phyloP scores from a whole-genome alignment of 2,797 vertebrate genomes.

The Acanthopagrus latus region DNA sequence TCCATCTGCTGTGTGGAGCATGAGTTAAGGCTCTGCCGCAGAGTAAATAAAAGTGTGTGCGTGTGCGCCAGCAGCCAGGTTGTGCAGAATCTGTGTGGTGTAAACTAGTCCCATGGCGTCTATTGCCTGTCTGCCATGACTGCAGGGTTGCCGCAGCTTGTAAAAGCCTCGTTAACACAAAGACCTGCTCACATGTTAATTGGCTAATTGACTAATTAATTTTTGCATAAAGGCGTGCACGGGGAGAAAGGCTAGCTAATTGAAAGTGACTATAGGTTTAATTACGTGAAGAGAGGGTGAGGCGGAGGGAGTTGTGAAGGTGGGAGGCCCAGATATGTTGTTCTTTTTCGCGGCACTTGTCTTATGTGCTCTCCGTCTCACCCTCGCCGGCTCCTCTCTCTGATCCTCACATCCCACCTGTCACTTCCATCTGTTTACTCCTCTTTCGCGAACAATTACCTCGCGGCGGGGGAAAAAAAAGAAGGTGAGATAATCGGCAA shows the following conservation, averaged over 20 bases:
- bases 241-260: constrained; percentile 84
- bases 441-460: constrained; percentile 25
- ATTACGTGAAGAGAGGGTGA: constrained; percentile 81
- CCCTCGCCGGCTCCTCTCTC: background rate
- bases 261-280: constrained; percentile 91
- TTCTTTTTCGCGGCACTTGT: constrained; percentile 40
- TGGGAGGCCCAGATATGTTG: constrained; percentile 62
- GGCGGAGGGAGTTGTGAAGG: constrained; percentile 58
- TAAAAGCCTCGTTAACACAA: constrained; percentile 92
- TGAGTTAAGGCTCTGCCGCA: constrained; percentile 51
- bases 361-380: constrained; percentile 6
- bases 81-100: constrained; percentile 52
- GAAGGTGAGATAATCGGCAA: constrained; percentile 14
- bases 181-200: constrained; percentile 91
- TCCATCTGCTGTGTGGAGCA: constrained; percentile 60
- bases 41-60: constrained; percentile 53
- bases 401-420: constrained; percentile 23
- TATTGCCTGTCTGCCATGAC: constrained; percentile 83
- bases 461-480: background rate
- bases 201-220: constrained; percentile 92
- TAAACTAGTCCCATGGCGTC: constrained; percentile 83
- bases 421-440: constrained; percentile 29
- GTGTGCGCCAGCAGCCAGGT: constrained; percentile 44
- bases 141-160: constrained; percentile 87
- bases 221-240: constrained; percentile 87